phyloP scores from a whole-genome alignment of 2,113 vertebrate genomes.

The Phyllopteryx taeniolatus region DNA sequence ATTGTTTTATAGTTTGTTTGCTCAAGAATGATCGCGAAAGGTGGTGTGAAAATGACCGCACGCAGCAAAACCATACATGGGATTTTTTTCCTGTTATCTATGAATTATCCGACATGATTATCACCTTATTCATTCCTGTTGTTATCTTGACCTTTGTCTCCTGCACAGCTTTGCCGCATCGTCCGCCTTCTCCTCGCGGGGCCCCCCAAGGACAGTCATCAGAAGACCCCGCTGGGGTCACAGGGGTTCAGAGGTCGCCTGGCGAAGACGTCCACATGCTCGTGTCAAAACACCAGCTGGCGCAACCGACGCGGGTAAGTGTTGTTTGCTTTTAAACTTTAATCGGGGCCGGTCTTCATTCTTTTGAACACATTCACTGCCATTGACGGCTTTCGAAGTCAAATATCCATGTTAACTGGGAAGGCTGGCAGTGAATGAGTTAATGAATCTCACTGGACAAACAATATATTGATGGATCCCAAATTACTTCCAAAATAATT shows the following conservation, averaged over 20 bases:
- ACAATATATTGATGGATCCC: no score
- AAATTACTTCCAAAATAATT: no score
- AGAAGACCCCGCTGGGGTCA: slow-evolving; percentile 61
- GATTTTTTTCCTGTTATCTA: no score
- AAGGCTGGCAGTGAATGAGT: no score
- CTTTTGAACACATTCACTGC: not conserved
- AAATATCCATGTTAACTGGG: no score
- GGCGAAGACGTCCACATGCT: not conserved
- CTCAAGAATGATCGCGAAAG: no score
- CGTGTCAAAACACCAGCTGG: slow-evolving; percentile 79
- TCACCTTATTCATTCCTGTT: slow-evolving; percentile 29
- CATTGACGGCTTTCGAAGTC: no score
- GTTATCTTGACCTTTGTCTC: slow-evolving; percentile 22
- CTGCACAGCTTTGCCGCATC: slow-evolving; percentile 14
- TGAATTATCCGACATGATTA: not conserved
- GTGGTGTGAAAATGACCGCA: no score
- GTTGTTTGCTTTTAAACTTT: slow-evolving; percentile 20
- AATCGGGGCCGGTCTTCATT: not conserved
- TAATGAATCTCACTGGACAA: not conserved
- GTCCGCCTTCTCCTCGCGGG: slow-evolving; percentile 34
- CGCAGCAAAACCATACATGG: no score
- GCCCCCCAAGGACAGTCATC: slow-evolving; percentile 65
- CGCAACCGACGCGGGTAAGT: slow-evolving; percentile 75
- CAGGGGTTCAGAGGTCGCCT: slow-evolving; percentile 70
- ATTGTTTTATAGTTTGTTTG: no score